Percentiles rank a stretch among this genome's conserved stretches.
phyloP scores from a whole-genome alignment of 2,113 vertebrate species.

The Zeus faber region DNA sequence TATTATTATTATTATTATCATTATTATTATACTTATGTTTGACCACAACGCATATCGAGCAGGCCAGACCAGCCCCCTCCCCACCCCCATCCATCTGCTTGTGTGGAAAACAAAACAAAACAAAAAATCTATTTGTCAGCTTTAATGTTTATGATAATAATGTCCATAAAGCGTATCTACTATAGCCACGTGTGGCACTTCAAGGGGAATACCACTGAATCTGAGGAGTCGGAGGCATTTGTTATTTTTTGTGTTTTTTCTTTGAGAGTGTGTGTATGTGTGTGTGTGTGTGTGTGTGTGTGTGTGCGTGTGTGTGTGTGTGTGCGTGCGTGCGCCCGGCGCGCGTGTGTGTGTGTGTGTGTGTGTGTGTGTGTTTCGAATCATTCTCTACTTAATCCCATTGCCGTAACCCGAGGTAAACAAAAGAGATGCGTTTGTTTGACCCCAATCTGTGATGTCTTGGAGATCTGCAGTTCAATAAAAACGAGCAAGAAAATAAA shows the following conservation, averaged over 20 bases:
- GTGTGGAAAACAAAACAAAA: conserved; percentile 76
- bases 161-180: conserved; percentile 21
- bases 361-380: no score
- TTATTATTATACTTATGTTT: conserved; percentile 62
- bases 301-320: no score
- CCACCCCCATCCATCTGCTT: no score
- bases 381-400: neutral
- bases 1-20: no score
- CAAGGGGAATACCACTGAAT: conserved; percentile 55
- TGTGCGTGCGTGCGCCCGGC: no score
- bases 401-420: neutral
- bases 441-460: neutral
- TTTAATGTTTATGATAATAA: conserved; percentile 47
- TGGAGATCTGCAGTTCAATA: neutral
- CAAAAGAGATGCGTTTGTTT: neutral
- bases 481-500: neutral
- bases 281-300: no score
- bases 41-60: conserved; percentile 70
- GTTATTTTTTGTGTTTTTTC: conserved; percentile 24
- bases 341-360: no score
- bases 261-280: no score
- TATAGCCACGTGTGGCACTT: conserved; percentile 33
- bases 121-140: conserved; percentile 41
- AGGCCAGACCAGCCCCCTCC: no score
- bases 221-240: conserved; percentile 25